Percentiles rank a stretch among this genome's conserved stretches.
Conservation (phyloP, 2,888 invertebrate species). For the Ernsta delagoae region DNA sequence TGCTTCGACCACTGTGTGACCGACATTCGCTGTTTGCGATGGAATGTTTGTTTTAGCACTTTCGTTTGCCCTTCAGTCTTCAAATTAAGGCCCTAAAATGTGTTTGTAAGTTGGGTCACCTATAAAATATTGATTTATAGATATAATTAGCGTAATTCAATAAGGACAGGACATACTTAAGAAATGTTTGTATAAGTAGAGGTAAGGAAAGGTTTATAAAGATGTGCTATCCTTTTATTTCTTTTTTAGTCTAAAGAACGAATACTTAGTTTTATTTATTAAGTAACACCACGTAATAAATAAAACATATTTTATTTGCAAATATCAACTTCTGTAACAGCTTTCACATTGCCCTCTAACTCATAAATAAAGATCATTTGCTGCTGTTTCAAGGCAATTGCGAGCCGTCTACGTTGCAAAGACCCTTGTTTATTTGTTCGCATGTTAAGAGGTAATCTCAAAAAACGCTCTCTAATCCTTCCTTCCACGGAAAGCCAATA, state of each 20-base stretch:
- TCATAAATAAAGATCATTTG: slow-evolving; percentile 13
- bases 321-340: not conserved
- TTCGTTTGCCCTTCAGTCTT: too few relatives aligned
- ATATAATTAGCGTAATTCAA: too few relatives aligned
- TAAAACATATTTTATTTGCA: not conserved
- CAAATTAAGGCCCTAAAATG: too few relatives aligned
- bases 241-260: too few relatives aligned
- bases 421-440: slow-evolving; percentile 28
- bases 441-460: slow-evolving; percentile 30
- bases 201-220: too few relatives aligned
- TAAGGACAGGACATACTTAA: too few relatives aligned
- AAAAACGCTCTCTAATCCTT: slow-evolving; percentile 25
- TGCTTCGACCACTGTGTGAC: slow-evolving; percentile 2
- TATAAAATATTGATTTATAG: too few relatives aligned
- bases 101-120: too few relatives aligned
- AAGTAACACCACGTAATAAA: not conserved
- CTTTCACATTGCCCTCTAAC: not conserved
- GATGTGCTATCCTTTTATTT: too few relatives aligned
- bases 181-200: too few relatives aligned
- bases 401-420: slow-evolving; percentile 20
- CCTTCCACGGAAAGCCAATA: slow-evolving; percentile 21
- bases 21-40: not conserved
- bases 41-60: not conserved
- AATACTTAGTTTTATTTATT: too few relatives aligned
- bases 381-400: slow-evolving; percentile 15